Base-by-base conservation (phyloP, 2,797 vertebrate genomes). In the Zalophus californianus region DNA sequence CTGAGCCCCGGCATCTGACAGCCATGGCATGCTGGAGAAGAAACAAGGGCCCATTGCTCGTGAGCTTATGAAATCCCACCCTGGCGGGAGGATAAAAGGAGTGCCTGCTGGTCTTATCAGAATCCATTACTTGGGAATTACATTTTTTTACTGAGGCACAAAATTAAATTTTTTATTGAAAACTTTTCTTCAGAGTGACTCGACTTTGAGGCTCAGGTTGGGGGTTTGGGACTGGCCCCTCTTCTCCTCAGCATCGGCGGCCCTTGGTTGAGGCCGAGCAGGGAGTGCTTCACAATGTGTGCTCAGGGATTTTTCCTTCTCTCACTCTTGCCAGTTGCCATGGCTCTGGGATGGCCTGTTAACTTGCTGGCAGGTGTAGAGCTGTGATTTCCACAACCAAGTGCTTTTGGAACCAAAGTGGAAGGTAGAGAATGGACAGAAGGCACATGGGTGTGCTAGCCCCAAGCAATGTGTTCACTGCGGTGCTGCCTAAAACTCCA, bases 341-440 rank as follows among this genome's bases (percentile, higher is more conserved):
- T 92, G 94, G 90, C 88, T 96, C 91, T 87, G 32, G 48, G 32
- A 75, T n/a, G 87, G 27, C 70, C 86, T 90, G 44, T 90, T 94
- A 78, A 82, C 66, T 54, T 54, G 14, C 73, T 79, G 79, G 32
- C 56, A 85, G 54, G 54, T 78, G 4, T 41, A 58, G 48, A 84
- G 77, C 27, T 62, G 64, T 82, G 73, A 77, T 90, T 97, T 96
- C 52, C 77, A 88, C 64, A 78, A 50, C 52, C 64, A 94, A 80
- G 52, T 77, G 58, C 72, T 90, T 92, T 73, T 52, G 75, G 88
- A 95, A 92, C 73, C 23, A 10, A 60, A 87, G 48, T 64, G 83
- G 44, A 75, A 84, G 77, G 38, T 18, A 93, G 77, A 93, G 84
- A 86, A 38, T 20, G 7, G 15, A 27, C 1, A 58, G 68, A 48